phyloP scores from a whole-genome alignment of 1,140 invertebrate species.

The Panagrolaimus sp. region DNA sequence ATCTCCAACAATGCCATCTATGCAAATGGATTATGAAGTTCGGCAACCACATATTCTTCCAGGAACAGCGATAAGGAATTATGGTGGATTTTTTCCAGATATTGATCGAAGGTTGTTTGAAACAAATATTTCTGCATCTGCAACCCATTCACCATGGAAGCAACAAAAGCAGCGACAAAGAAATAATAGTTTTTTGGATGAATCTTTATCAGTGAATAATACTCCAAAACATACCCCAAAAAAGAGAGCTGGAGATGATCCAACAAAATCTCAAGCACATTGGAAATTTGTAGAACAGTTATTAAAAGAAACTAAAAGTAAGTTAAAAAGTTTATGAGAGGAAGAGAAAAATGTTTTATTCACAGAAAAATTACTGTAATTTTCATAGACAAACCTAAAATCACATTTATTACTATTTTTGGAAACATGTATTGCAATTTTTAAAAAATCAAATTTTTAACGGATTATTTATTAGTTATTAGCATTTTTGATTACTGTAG shows the following conservation, averaged over 20 bases:
- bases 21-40: conserved; percentile 4
- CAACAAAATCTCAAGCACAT: conserved; percentile 67
- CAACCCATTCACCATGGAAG: background rate
- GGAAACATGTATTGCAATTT: too few species aligned
- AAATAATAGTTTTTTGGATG: conserved; percentile 29
- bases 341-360: too few species aligned
- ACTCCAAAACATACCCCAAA: conserved; percentile 12
- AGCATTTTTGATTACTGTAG: background rate
- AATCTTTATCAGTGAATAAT: background rate
- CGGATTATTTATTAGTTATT: too few species aligned
- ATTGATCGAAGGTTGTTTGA: conserved; percentile 1
- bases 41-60: background rate
- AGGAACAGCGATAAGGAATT: background rate
- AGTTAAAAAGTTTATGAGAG: conserved; percentile 63
- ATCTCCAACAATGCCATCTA: background rate
- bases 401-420: too few species aligned
- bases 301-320: conserved; percentile 67
- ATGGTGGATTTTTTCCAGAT: background rate
- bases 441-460: too few species aligned
- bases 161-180: background rate
- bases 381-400: too few species aligned
- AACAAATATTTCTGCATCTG: background rate
- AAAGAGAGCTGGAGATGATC: conserved; percentile 20
- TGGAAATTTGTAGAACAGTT: conserved; percentile 96
- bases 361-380: too few species aligned